phyloP scores from a whole-genome alignment of 2,797 vertebrate genomes.

The Paedocypris micromegethes region DNA sequence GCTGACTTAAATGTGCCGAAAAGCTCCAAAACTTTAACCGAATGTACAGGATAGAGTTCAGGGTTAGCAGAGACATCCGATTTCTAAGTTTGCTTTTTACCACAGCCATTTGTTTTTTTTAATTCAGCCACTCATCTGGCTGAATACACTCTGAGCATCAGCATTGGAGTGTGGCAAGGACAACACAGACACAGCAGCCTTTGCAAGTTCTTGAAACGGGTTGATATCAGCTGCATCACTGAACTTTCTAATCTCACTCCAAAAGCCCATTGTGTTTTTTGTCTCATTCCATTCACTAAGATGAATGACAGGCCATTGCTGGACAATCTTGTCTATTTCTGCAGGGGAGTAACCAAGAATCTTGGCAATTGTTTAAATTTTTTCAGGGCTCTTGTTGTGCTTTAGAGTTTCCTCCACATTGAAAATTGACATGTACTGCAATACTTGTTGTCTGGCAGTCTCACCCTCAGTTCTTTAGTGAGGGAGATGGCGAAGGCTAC shows the following conservation, averaged over 20 bases:
- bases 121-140: not conserved
- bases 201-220: not conserved
- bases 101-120: slow-evolving; percentile 2
- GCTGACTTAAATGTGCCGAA: slow-evolving; percentile 37
- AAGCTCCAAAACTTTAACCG: slow-evolving; percentile 42
- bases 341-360: not conserved
- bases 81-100: slow-evolving; percentile 22
- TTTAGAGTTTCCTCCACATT: slow-evolving; percentile 10
- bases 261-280: slow-evolving; percentile 21
- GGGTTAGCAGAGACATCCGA: slow-evolving; percentile 10
- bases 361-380: not conserved
- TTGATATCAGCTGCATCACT: slow-evolving; percentile 9
- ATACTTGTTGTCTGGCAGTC: slow-evolving; percentile 5
- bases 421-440: slow-evolving; percentile 11
- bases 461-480: slow-evolving; percentile 14
- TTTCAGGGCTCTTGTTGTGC: slow-evolving; percentile 14
- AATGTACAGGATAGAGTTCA: slow-evolving; percentile 33
- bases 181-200: slow-evolving; percentile 7
- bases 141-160: slow-evolving; percentile 21
- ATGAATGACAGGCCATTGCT: slow-evolving; percentile 11
- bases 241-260: slow-evolving; percentile 12
- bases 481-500: slow-evolving; percentile 12
- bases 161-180: slow-evolving; percentile 23
- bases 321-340: not conserved
- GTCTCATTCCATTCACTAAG: slow-evolving; percentile 14